A percentile compares a stretch with the other conserved stretches of the same genome.
Conservation (phyloP, 1,140 invertebrate genomes). For the Bombus sylvicola region DNA sequence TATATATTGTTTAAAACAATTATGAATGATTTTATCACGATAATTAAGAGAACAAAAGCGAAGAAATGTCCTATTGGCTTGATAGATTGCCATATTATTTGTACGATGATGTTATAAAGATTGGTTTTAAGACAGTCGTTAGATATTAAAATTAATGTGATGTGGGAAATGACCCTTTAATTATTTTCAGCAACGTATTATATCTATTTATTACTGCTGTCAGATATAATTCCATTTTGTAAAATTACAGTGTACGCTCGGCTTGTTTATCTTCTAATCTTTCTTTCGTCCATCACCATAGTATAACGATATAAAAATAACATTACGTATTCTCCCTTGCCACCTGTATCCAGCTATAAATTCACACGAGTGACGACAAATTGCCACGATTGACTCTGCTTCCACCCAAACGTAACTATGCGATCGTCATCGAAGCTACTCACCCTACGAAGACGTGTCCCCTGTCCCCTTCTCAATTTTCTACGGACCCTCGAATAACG, state of each 20-base stretch:
- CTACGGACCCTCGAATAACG: constrained; percentile 55
- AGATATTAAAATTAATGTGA: no score
- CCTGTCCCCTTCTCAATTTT: constrained; percentile 38
- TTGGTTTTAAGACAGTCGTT: no score
- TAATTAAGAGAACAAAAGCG: no score
- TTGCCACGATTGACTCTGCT: constrained; percentile 50
- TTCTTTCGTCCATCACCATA: neutral
- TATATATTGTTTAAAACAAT: no score
- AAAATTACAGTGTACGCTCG: neutral
- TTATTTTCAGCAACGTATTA: no score
- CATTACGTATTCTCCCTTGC: neutral
- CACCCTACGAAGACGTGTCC: neutral
- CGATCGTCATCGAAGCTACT: constrained; percentile 9
- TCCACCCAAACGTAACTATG: constrained; percentile 37
- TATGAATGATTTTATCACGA: no score
- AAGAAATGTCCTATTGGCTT: no score
- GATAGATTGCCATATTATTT: no score
- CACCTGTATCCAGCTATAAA: constrained; percentile 22
- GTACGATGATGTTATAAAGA: no score
- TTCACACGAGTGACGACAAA: constrained; percentile 38
- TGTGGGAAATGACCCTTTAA: no score
- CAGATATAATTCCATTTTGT: neutral
- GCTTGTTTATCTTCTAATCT: neutral
- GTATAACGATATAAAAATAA: no score
- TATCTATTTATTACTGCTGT: no score